These are phyloP conservation scores for Uropsilus gracilis DNA, from an alignment of 2,113 vertebrate genomes.

Conservation along the genomic window DNA sequence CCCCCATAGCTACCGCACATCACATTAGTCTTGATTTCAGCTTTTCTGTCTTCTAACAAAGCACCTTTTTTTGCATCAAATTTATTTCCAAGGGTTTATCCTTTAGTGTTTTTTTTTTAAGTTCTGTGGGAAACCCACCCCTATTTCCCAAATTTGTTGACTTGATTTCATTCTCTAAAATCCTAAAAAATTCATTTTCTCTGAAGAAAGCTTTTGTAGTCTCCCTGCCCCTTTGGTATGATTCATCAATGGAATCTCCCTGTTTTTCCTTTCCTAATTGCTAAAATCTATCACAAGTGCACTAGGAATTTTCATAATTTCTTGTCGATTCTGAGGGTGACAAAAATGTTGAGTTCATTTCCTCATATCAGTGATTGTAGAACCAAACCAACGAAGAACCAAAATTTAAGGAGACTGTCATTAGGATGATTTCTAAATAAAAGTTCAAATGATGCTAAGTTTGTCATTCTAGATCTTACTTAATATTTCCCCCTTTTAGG, in stretches of 20 bases:
- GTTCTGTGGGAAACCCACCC: not conserved
- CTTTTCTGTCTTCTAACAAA: not conserved
- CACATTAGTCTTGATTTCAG: too few relatives aligned
- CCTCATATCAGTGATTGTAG: conserved; percentile 45
- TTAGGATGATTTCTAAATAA: conserved; percentile 10
- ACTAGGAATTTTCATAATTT: conserved; percentile 72
- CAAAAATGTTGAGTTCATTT: conserved; percentile 44
- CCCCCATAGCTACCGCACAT: too few relatives aligned
- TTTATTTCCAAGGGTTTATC: not conserved
- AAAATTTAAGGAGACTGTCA: not conserved
- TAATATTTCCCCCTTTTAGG: not conserved
- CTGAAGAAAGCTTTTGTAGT: not conserved
- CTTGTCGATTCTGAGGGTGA: conserved; percentile 38
- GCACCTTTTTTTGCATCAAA: not conserved
- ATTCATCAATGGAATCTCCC: conserved; percentile 77
- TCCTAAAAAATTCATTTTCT: not conserved
- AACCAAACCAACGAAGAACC: not conserved
- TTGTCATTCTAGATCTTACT: not conserved
- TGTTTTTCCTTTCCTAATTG: conserved; percentile 55
- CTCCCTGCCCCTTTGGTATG: conserved; percentile 17
- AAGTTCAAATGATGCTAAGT: not conserved
- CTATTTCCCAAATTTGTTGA: not conserved
- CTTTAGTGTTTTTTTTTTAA: not conserved
- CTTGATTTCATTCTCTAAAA: not conserved
- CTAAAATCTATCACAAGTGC: not conserved